Evolutionary conservation across 2,888 invertebrate genomes (phyloP).

Genomic region (Erebia ligea): DNA sequence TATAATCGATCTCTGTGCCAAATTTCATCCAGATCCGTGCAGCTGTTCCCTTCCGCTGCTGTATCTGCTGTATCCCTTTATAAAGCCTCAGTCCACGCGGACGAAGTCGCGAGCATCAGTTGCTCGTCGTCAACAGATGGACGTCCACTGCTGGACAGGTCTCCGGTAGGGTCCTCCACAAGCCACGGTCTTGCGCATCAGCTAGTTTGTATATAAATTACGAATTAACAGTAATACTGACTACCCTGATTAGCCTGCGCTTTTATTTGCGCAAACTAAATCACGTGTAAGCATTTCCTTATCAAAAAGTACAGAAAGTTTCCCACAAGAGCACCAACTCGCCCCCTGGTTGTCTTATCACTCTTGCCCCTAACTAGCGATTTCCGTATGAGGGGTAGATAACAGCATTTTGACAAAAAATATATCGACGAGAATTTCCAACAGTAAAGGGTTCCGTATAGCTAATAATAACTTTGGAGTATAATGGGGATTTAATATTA

Average conservation of each 20-base stretch:
- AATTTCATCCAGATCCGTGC: no score
- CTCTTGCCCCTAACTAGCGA: conserved; percentile 38
- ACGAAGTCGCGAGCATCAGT: no score
- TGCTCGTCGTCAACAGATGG: no score
- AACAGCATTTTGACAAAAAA: conserved; percentile 17
- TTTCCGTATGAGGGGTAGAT: conserved; percentile 39
- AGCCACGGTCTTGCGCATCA: no score
- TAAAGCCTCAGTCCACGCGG: no score
- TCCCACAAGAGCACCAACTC: conserved; percentile 4
- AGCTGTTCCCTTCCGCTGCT: no score
- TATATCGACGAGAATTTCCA: neutral
- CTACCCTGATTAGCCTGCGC: neutral
- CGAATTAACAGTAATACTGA: neutral
- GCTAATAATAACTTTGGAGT: neutral
- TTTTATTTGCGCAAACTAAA: conserved; percentile 9
- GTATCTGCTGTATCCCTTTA: no score
- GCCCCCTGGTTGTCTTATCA: conserved; percentile 27
- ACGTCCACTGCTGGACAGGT: no score
- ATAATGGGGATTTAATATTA: no score
- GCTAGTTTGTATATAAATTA: neutral
- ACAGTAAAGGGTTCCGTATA: conserved; percentile 3
- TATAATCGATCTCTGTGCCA: no score
- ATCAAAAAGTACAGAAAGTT: conserved; percentile 16
- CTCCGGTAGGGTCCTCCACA: no score
- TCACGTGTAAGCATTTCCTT: conserved; percentile 19